Evolutionary conservation across 2,888 invertebrate genomes (phyloP), one percentile per base, ranked within the genome.

Genomic region (Rhogogaster chlorosoma): DNA sequence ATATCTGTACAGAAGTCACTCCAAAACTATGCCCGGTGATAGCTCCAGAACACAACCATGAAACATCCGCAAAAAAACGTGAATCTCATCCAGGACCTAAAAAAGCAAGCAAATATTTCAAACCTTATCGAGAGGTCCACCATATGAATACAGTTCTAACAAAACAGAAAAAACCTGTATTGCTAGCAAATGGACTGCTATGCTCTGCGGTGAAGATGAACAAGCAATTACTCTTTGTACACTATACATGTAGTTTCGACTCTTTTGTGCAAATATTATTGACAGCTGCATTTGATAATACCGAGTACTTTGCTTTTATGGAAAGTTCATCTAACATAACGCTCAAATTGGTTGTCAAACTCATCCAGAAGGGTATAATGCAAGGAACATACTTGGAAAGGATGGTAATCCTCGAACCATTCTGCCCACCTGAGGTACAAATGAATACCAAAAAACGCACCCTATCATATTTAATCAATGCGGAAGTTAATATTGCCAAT

Each of bases 101-200:
- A 61, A 61, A 73, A 26, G 22, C 71, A 7, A 85, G 77, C 15
- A 85, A 85, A 67, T 85, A 85, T 53, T 85, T 82, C 67, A 84
- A 73, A 73, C 70, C 83, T 32, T 73, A 84, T 49, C 80, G 82
- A 38, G 84, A 86, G 71, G 77, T 86, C 42, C 64, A 67, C 15
- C 86, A 84, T 10, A 75, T 83, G 83, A 85, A 85, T 36, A 49
- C 67, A 3, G 57, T 64, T 22, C 36, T 73, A 26, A 67, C 64
- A 10, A 83, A 42, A 77, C 73, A 77, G 18, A 85, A 83, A 15
- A 85, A 85, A 42, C 73, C 36, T 49, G 26, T 22, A 75, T 70
- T 85, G 15, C 42, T 85, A 53, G 67, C 36, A 77, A 85, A 85
- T 77, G 80, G 67, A n/a, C 53, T 83, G 45, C 18, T 36, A 36